Evolutionary conservation across 2,113 vertebrate genomes (phyloP).

Genomic region (Apodemus speciosus): DNA sequence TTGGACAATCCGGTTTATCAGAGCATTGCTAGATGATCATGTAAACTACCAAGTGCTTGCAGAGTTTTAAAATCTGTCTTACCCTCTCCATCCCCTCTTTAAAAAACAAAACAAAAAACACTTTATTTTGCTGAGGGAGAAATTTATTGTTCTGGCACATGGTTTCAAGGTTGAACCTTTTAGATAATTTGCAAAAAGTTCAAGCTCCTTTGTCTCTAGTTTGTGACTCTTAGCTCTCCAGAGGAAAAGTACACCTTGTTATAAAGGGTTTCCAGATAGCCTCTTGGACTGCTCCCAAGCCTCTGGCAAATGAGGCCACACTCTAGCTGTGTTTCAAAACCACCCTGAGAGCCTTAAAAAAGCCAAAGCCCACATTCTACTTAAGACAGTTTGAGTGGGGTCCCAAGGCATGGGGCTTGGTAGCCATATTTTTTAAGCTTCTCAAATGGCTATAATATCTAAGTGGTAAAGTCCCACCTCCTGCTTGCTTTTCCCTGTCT

Average conservation of each 20-base stretch:
- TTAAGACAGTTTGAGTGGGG: neutral
- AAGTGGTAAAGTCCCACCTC: constrained; percentile 60
- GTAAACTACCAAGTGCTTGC: neutral
- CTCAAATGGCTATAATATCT: neutral
- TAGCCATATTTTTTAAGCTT: neutral
- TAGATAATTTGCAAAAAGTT: constrained; percentile 41
- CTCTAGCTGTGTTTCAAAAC: neutral
- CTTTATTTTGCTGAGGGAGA: constrained; percentile 15
- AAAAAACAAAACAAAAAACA: neutral
- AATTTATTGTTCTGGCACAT: constrained; percentile 15
- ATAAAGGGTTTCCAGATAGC: constrained; percentile 6
- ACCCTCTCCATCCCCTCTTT: neutral
- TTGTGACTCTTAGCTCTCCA: constrained; percentile 32
- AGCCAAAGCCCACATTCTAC: neutral
- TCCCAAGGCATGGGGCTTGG: neutral
- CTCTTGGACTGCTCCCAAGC: constrained; percentile 5
- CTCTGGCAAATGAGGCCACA: constrained; percentile 16
- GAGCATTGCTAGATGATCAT: constrained; percentile 27
- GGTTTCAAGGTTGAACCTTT: constrained; percentile 49
- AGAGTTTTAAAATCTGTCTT: constrained; percentile 33
- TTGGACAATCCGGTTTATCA: constrained; percentile 51
- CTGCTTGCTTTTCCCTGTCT: constrained; percentile 75
- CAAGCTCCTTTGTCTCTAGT: constrained; percentile 31
- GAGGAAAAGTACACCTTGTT: neutral
- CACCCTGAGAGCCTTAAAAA: neutral